Evolutionary conservation across 2,888 invertebrate species (phyloP).

Genomic region (Conus canariensis): DNA sequence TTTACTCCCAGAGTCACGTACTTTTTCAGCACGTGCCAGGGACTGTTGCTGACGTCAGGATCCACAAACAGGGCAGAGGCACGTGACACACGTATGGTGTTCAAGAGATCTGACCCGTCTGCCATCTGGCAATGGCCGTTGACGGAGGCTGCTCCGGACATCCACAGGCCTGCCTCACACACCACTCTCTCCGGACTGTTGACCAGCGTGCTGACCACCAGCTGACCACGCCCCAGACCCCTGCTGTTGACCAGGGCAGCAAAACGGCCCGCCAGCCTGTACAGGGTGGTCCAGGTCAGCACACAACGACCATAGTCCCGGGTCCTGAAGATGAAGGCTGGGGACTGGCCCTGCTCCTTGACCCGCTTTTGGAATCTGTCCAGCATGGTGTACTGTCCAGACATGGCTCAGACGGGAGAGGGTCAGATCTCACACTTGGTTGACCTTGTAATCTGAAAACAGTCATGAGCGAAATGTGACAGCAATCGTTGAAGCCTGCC

Average conservation of each 20-base stretch:
- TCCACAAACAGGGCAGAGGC: constrained; percentile 28
- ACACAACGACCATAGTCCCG: background rate
- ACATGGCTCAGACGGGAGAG: background rate
- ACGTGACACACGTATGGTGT: background rate
- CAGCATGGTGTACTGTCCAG: background rate
- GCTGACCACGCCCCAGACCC: background rate
- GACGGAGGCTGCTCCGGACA: constrained; percentile 31
- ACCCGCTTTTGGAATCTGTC: background rate
- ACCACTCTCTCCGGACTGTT: constrained; percentile 33
- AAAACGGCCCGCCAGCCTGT: constrained; percentile 17
- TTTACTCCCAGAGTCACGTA: background rate
- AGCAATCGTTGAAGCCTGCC: background rate
- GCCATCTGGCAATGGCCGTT: constrained; percentile 28
- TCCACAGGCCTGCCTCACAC: background rate
- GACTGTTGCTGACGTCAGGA: constrained; percentile 29
- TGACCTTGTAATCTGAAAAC: background rate
- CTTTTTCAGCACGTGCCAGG: constrained; percentile 19
- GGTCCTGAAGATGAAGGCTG: constrained; percentile 24
- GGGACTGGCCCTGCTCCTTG: background rate
- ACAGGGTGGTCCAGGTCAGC: constrained; percentile 19
- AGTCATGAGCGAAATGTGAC: background rate
- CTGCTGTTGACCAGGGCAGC: background rate
- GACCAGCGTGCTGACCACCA: constrained; percentile 16
- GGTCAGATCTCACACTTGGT: too few species aligned
- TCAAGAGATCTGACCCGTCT: constrained; percentile 34